A percentile compares a stretch with the other conserved stretches of the same genome.
Conservation (phyloP, 1,140 invertebrate species). For the Sycobia sp. region DNA sequence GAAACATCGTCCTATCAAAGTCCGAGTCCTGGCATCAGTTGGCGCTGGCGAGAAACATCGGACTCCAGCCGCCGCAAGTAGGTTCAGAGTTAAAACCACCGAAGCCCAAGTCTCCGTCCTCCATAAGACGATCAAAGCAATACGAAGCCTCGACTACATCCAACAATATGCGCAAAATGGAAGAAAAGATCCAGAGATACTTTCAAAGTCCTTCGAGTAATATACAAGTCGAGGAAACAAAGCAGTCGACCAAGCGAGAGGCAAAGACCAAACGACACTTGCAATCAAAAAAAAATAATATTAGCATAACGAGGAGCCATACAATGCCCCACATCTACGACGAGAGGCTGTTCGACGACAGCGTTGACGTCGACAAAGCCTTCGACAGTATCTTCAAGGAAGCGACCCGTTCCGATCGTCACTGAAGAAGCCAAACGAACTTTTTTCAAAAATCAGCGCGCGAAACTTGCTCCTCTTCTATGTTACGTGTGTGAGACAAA, state of each 20-base stretch:
- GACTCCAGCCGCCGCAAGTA: conserved; percentile 38
- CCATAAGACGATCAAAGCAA: conserved; percentile 71
- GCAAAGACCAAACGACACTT: conserved; percentile 40
- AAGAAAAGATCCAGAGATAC: conserved; percentile 80
- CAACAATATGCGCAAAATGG: conserved; percentile 74
- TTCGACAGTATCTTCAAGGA: conserved; percentile 75
- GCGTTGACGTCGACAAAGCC: conserved; percentile 74
- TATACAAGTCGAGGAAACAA: background rate
- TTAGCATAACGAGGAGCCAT: conserved; percentile 67
- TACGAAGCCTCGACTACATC: conserved; percentile 78
- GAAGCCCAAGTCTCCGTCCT: conserved; percentile 75
- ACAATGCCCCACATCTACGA: conserved; percentile 75
- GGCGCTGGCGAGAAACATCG: conserved; percentile 48
- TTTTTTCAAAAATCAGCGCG: background rate
- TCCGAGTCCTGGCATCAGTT: conserved; percentile 81
- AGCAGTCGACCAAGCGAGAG: conserved; percentile 34
- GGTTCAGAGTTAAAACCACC: conserved; percentile 57
- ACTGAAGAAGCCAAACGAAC: background rate
- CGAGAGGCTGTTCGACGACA: conserved; percentile 67
- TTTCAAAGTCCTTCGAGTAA: conserved; percentile 53
- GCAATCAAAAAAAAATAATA: conserved; percentile 37
- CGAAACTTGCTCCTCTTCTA: background rate
- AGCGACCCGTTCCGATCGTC: conserved; percentile 45
- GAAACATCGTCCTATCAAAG: conserved; percentile 68
- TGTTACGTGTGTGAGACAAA: background rate